Evolutionary conservation across 2,113 vertebrate species (phyloP), one percentile per base, ranked within the genome.

Genomic region (Rhineura floridana): DNA sequence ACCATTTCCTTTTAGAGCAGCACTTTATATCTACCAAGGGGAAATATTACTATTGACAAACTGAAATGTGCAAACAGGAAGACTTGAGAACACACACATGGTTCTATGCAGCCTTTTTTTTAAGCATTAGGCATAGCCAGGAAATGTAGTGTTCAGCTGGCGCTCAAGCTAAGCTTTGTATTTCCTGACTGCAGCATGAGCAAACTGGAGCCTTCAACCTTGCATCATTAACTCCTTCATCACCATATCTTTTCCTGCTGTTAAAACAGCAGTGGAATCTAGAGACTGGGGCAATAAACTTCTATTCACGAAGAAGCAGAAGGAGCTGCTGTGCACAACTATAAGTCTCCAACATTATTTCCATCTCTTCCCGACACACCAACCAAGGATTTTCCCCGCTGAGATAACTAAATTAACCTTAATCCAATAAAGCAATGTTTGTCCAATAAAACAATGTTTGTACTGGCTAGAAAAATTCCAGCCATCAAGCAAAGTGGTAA

Each of bases 151-250:
- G 81, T 59, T 83, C 59, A 6, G 0, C 75, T 87, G 90, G 33
- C 69, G 75, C 70, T 90, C 50, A 88, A 2, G 48, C 46, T 25
- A 15, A 91, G 42, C 2, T 63, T 48, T 28, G 15, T 25, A 39
- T 80, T 84, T 92, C 67, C 75, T 72, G 67, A 30, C 83, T 93
- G 78, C 65, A 65, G 73, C 1, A 21, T 4, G 39, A 9, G 69
- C 69, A 88, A n/a, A 52, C 52, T 15, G 65, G 17, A 84, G 79
- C 87, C 86, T 91, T 88, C 91, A 93, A 83, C 42, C 7, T n/a
- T 78, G 21, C 6, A 50, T 87, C 39, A 52, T 82, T 83, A 83
- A 83, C 39, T 65, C 36, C 55, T 88, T 90, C 67, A 87, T n/a
- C 23, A 84, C 78, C 33, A 0, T 62, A 81, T 67, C 10, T 87